Evolutionary conservation across 2,888 invertebrate species (phyloP), one percentile per base, ranked within the genome.

Genomic region (Lycia hirtaria): DNA sequence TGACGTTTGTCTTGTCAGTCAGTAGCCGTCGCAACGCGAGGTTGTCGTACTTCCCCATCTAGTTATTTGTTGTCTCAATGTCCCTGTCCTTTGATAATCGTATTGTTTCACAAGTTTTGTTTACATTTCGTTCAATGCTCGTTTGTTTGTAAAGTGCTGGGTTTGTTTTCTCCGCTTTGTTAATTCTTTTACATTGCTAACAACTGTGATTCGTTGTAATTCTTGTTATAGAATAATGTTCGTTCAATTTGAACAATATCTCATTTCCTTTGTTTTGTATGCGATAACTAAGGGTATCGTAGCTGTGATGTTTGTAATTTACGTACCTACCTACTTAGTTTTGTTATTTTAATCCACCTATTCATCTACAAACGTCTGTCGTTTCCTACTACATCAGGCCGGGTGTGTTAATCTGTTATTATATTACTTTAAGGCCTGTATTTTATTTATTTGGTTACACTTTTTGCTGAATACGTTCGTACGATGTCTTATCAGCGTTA

Each of bases 31-130:
- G 70, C 69, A 70, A 62, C 64, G 71, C 76, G 73, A 72, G 72
- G 65, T 73, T 77, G 80, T 74, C 79, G 78, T 76, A 76, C 81
- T 85, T 83, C 83, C 83, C 80, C 78, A 67, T 76, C 72, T 79
- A 85, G 83, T 87, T 88, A 88, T 88, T 87, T 85, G 89, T 89
- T 88, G 77, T 79, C 79, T 85, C 78, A 90, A 90, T 91, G 89
- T 91, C 73, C 76, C 76, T 75, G 72, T 74, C 76, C 72, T 78
- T 78, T 80, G 82, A 85, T 87, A 85, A 83, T 83, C 81, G 77
- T 81, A 88, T 88, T 89, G 88, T 90, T 82, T 84, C 79, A 72
- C 78, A 74, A 80, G 83, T 84, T 85, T 88, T 88, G 88, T 88
- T 88, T 90, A 87, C 81, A 82, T 82, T 82, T 60, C 76, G 76